phyloP scores from a whole-genome alignment of 2,888 invertebrate species.

The Prosopocoilus inquinatus region DNA sequence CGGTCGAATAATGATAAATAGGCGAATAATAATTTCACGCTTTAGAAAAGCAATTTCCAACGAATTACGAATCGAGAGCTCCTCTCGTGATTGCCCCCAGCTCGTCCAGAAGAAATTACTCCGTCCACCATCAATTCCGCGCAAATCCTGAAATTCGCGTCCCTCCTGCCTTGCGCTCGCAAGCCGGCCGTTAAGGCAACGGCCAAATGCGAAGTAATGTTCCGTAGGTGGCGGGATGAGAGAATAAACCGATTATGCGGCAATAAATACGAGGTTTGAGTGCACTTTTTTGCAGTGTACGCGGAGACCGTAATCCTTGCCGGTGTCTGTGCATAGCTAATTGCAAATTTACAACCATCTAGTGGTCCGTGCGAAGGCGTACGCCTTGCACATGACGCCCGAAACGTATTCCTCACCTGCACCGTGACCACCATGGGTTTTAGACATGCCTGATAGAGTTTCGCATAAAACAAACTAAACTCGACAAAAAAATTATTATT shows the following conservation, averaged over 20 bases:
- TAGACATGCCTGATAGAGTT: constrained; percentile 1
- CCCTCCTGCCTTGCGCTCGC: neutral
- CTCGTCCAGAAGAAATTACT: constrained; percentile 37
- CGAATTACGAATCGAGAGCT: constrained; percentile 34
- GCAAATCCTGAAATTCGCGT: constrained; percentile 21
- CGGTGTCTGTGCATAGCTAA: constrained; percentile 29
- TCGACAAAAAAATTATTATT: too few species aligned
- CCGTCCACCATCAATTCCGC: constrained; percentile 40
- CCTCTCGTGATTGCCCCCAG: constrained; percentile 38
- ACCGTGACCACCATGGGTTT: constrained; percentile 15
- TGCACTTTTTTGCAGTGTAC: constrained; percentile 24
- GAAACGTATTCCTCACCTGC: constrained; percentile 18
- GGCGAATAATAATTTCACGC: neutral
- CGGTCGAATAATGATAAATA: too few species aligned
- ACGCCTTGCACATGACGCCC: constrained; percentile 24
- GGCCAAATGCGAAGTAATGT: constrained; percentile 38
- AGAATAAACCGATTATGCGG: constrained; percentile 40
- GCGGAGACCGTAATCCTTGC: constrained; percentile 24
- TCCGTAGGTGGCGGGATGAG: constrained; percentile 37
- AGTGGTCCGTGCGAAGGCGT: constrained; percentile 26
- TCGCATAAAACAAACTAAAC: too few species aligned
- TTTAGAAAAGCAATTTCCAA: constrained; percentile 31
- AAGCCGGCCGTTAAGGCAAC: constrained; percentile 24
- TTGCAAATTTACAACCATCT: constrained; percentile 31
- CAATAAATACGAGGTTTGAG: constrained; percentile 37